Evolutionary conservation across 1,140 invertebrate genomes (phyloP), one percentile per base, ranked within the genome.

Genomic region (Drosophila oshimai): DNA sequence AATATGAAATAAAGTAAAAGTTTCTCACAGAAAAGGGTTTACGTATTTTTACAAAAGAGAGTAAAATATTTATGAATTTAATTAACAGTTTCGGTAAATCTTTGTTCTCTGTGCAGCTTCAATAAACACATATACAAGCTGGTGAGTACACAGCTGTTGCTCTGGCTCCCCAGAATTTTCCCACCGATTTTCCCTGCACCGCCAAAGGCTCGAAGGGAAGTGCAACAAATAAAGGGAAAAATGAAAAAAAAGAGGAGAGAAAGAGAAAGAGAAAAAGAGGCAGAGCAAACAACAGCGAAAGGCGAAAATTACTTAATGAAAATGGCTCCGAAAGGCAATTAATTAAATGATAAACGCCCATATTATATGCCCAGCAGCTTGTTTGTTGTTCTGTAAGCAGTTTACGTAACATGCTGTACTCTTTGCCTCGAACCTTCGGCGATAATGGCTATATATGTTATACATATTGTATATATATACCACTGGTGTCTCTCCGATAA

Each of bases 331-430:
- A 74, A 74, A 74, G 61, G 71, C 73, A 75, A 75, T 75, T 75
- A 75, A 75, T 75, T 75, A 75, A 75, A 75, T 68, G 73, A 75
- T 75, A 75, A 75, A 74, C 62, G 71, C 73, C 62, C 73, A 69
- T 67, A 74, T 74, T 74, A 75, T 74, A 71, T 73, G 70, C 20
- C 68, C 68, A 51, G 45, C 6, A 50, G 37, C 31, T 44, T 71
- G 68, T 71, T 57, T 72, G 68, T 50, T 31, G 34, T 73, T 73
- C 58, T 64, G 58, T 73, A 73, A 73, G 70, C 42, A 64, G 70
- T 73, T 73, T 73, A 73, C 65, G 51, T 73, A 49, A 72, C 57
- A 72, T 46, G 42, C 46, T 47, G 51, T 42, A 61, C 15, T 31
- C 42, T 10, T 15, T 12, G 39, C 10, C 20, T 22, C 12, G 31